Base-by-base conservation (phyloP, 2,888 invertebrate species). In the Quadroppia sp. region DNA sequence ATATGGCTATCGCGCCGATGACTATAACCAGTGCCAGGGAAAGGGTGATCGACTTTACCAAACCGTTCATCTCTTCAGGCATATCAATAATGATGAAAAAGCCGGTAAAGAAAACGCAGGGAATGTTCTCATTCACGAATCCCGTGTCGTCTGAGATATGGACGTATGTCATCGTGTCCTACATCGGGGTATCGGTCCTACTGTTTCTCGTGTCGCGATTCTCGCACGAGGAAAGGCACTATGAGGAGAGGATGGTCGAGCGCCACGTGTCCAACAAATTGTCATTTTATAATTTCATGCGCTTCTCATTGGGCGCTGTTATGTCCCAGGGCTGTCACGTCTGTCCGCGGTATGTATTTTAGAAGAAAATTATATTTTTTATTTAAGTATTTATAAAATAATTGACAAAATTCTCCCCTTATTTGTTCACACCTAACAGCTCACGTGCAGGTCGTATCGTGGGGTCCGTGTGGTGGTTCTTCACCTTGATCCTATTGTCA, bases 391-490 rank as follows among this genome's bases (percentile, higher is more conserved):
- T n/a, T n/a, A n/a, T n/a, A n/a, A n/a, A n/a, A n/a, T n/a, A n/a
- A n/a, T n/a, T n/a, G n/a, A n/a, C n/a, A n/a, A n/a, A n/a, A n/a
- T n/a, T n/a, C n/a, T n/a, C n/a, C n/a, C n/a, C n/a, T n/a, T n/a
- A n/a, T n/a, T n/a, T n/a, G n/a, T n/a, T n/a, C n/a, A n/a, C n/a
- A n/a, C n/a, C n/a, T n/a, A n/a, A n/a, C n/a, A n/a, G 92, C 81
- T 92, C 92, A 3, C 87, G 93, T 78, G 93, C 94, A 0, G 94
- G 94, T 4, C 87, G 99, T 76, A 96, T 98, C 80, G 98, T 98
- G 1, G 96, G 96, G 59, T 92, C 94, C 53, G 96, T 97, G 1
- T 99, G 98, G 98, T 99, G 98, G 97, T 98, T 98, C 84, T 99
- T 99, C 84, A 98, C 97, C 0, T 86, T 99, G 77, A 98, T 99